Evolutionary conservation across 2,797 vertebrate species (phyloP), one percentile per base, ranked within the genome.

Genomic region (Neomorphus geoffroyi): DNA sequence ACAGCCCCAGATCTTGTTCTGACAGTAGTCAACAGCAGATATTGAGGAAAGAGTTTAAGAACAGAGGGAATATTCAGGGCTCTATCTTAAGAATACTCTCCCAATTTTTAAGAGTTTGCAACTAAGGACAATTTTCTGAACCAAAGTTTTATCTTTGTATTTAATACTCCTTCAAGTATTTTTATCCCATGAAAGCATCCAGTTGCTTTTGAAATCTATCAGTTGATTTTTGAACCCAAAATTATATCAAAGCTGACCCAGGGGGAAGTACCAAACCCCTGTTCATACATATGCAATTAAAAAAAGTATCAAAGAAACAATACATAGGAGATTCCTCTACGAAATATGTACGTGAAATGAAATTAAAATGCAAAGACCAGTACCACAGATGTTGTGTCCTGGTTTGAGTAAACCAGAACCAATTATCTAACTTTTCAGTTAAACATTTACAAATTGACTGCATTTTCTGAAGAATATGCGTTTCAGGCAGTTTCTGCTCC

Each of bases 301-400:
- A 69, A 87, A 64, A 80, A 13, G 4, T 46, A 62, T 58, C 58
- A 75, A 75, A 74, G n/a, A 64, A 80, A 77, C 54, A 64, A 57
- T 74, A 51, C 9, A 33, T 65, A 61, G 6, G 22, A 77, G 5
- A 19, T 72, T 8, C 51, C 93, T 83, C 73, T 72, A 45, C 9
- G 79, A 88, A 88, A 65, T 51, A 17, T 11, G 18, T 56, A 11
- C 28, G 58, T 43, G 86, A 83, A 58, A 7, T 61, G 37, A 82
- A 94, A 86, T 37, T 27, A 83, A 92, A 94, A 88, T 81, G n/a
- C 50, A 91, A 84, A 92, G 90, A 81, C 54, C 4, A 81, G 8
- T 84, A 75, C 79, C 35, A 70, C 43, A 70, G 35, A 61, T 81
- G 11, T 18, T 45, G 45, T 9, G 19, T 45, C 45, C 45, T 45